Evolutionary conservation across 2,113 vertebrate species (phyloP), one percentile per base, ranked within the genome.

Genomic region (Holacanthus passer): DNA sequence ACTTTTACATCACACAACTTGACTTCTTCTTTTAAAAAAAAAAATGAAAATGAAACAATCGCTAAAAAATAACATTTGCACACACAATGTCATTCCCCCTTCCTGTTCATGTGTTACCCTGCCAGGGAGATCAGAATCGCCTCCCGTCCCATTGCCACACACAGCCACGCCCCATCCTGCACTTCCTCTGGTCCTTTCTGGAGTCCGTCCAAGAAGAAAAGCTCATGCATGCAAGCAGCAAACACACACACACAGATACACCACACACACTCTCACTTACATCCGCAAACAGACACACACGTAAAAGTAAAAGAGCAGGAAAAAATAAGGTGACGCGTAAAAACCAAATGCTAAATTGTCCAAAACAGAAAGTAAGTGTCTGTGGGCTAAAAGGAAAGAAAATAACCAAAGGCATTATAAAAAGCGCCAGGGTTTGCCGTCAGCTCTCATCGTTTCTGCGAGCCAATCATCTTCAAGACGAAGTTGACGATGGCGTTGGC

Each of bases 401-500:
- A 86, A 89, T 41, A 79, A 85, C 83, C 84, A 79, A 92, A 88
- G 83, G 84, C 16, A 43, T 80, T 13, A 39, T 62, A 24, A 45
- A 82, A 79, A 58, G 73, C 14, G 69, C 6, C 76, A 83, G 80
- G 63, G 29, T 39, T 76, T 68, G 59, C 75, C 1, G 74, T 47
- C 75, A 4, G 67, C 45, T 7, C 79, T 99, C 96, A 99, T 97
- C 96, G 96, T 91, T 97, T 99, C 94, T 99, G 97, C 75, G 96
- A 94, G 67, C 90, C 94, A 41, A 97, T 95, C 96, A 99, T 98
- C 93, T 97, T 97, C 73, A 96, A 97, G 88, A 99, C 97, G 1
- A 99, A 99, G 96, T 96, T 99, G 95, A 99, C 98, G 0, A 99
- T 99, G 93, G 98, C 98, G 2, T 93, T 95, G 82, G 98, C 98